phyloP scores from a whole-genome alignment of 2,113 vertebrate genomes.

The Oxyura jamaicensis region DNA sequence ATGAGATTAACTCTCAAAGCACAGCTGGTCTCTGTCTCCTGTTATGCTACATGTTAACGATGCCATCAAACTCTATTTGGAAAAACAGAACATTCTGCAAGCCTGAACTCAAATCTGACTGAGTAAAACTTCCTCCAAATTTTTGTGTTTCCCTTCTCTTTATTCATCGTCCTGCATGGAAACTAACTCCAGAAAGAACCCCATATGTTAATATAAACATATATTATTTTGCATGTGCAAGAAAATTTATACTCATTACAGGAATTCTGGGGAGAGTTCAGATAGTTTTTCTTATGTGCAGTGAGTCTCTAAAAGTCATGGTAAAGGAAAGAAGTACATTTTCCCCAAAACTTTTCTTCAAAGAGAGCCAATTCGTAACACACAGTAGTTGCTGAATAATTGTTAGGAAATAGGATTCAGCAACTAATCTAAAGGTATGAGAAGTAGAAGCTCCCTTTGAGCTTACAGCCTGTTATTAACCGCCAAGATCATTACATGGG shows the following conservation, averaged over 20 bases:
- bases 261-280: background rate
- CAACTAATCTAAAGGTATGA: background rate
- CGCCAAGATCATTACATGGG: background rate
- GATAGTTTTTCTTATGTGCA: background rate
- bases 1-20: conserved; percentile 62
- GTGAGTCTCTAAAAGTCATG: background rate
- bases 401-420: conserved; percentile 20
- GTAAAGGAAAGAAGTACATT: background rate
- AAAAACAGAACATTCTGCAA: conserved; percentile 36
- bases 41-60: conserved; percentile 40
- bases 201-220: background rate
- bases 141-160: background rate
- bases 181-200: background rate
- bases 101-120: background rate
- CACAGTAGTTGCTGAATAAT: background rate
- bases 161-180: background rate
- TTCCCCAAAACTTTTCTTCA: background rate
- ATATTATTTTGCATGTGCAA: background rate
- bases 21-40: conserved; percentile 52
- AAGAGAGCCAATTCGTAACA: background rate
- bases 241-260: background rate
- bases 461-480: background rate
- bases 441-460: conserved; percentile 2
- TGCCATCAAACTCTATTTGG: conserved; percentile 50
- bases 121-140: conserved; percentile 5